Conservation (phyloP, 2,888 invertebrate species). For the Microplitis deprimator region DNA sequence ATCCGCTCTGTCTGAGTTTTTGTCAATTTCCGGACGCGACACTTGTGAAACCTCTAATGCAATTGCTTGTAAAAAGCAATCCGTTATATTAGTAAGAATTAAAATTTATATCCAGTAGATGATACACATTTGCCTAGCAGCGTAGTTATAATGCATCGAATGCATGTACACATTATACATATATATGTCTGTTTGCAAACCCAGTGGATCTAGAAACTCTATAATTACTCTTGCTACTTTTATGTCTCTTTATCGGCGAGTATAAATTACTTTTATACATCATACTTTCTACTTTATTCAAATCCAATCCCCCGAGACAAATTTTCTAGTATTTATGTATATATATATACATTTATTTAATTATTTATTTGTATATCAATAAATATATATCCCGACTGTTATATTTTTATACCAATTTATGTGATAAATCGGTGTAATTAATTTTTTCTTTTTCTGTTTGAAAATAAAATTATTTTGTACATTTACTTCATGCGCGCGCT, state of each 20-base stretch:
- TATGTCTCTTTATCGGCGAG: conserved; percentile 39
- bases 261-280: conserved; percentile 42
- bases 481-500: too few species aligned
- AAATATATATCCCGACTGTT: neutral
- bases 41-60: conserved; percentile 32
- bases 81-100: neutral
- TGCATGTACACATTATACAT: neutral
- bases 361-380: neutral
- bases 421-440: neutral
- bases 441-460: neutral
- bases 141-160: neutral
- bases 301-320: conserved; percentile 29
- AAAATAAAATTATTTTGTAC: too few species aligned
- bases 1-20: conserved; percentile 20
- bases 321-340: neutral
- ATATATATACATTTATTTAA: neutral
- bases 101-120: conserved; percentile 5
- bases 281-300: conserved; percentile 45
- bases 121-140: conserved; percentile 31
- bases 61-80: conserved; percentile 19
- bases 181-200: conserved; percentile 31
- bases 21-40: conserved; percentile 21
- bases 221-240: conserved; percentile 42
- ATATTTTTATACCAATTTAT: neutral
- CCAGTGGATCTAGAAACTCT: conserved; percentile 43